phyloP scores from a whole-genome alignment of 2,797 vertebrate species.

The Pseudochirops corinnae region DNA sequence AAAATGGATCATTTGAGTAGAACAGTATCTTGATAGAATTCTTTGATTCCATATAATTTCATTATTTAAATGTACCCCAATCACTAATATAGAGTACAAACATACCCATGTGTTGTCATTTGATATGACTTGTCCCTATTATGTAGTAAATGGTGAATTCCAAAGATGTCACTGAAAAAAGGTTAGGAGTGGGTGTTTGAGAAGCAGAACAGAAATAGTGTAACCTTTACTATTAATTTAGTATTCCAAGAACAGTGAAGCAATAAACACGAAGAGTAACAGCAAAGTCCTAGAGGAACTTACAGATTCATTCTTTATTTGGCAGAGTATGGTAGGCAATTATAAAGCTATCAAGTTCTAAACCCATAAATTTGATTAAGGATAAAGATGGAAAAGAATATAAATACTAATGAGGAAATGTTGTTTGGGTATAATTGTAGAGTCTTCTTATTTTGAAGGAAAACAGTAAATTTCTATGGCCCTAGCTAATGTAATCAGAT shows the following conservation, averaged over 20 bases:
- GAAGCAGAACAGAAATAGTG: conserved; percentile 78
- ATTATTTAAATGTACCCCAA: background rate
- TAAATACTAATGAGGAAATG: conserved; percentile 73
- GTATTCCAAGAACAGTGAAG: conserved; percentile 79
- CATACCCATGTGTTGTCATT: background rate
- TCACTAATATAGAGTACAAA: background rate
- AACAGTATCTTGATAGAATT: background rate
- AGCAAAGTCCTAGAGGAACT: conserved; percentile 79
- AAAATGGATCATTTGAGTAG: background rate
- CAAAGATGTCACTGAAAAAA: conserved; percentile 6
- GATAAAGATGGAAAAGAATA: conserved; percentile 70
- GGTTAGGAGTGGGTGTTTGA: conserved; percentile 53
- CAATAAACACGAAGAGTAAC: conserved; percentile 82
- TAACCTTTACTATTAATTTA: conserved; percentile 82
- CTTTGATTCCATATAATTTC: background rate
- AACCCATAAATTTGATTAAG: conserved; percentile 83
- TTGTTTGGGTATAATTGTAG: conserved; percentile 65
- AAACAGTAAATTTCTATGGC: conserved; percentile 28
- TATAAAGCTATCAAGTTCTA: conserved; percentile 82
- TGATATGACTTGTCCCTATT: background rate
- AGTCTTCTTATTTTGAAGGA: conserved; percentile 41
- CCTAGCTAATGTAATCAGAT: background rate
- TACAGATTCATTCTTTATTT: conserved; percentile 80
- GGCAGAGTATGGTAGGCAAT: conserved; percentile 78
- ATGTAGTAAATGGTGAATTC: background rate